Evolutionary conservation across 1,140 invertebrate species (phyloP).

Genomic region (Drosophila neocordata): DNA sequence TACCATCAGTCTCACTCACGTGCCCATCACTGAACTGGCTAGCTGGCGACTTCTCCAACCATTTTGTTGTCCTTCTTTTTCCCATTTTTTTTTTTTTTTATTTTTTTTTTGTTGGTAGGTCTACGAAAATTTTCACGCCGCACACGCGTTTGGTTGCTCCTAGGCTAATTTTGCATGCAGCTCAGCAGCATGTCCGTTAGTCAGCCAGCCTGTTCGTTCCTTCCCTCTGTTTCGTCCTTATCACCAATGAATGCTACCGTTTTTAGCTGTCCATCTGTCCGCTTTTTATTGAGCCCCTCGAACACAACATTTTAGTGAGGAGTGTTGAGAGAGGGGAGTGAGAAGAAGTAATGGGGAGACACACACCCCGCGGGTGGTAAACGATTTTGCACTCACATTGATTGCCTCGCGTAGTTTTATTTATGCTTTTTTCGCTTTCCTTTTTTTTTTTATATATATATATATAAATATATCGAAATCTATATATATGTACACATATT

Average conservation of each 20-base stretch:
- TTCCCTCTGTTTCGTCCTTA: background rate
- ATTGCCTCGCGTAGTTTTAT: slow-evolving; percentile 77
- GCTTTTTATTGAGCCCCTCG: slow-evolving; percentile 65
- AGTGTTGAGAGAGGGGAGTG: too few species aligned
- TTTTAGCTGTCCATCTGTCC: slow-evolving; percentile 43
- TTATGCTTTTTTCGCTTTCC: slow-evolving; percentile 62
- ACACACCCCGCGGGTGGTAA: slow-evolving; percentile 72
- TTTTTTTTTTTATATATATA: slow-evolving; percentile 21
- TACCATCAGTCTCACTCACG: background rate
- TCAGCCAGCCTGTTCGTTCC: background rate
- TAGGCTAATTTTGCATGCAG: slow-evolving; percentile 78
- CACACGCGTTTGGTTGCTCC: slow-evolving; percentile 55
- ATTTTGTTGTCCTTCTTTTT: slow-evolving; percentile 1
- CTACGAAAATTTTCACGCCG: slow-evolving; percentile 75
- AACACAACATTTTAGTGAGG: slow-evolving; percentile 33
- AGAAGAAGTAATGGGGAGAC: background rate
- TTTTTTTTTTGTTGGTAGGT: slow-evolving; percentile 20
- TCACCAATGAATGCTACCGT: background rate
- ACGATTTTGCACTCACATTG: slow-evolving; percentile 79
- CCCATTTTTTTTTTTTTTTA: slow-evolving; percentile 4
- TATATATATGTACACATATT: background rate
- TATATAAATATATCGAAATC: slow-evolving; percentile 34
- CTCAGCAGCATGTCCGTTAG: slow-evolving; percentile 65
- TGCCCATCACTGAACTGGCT: background rate
- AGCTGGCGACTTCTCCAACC: background rate